Base-by-base conservation (phyloP, 2,888 invertebrate species). In the Mechanitis mazaeus region DNA sequence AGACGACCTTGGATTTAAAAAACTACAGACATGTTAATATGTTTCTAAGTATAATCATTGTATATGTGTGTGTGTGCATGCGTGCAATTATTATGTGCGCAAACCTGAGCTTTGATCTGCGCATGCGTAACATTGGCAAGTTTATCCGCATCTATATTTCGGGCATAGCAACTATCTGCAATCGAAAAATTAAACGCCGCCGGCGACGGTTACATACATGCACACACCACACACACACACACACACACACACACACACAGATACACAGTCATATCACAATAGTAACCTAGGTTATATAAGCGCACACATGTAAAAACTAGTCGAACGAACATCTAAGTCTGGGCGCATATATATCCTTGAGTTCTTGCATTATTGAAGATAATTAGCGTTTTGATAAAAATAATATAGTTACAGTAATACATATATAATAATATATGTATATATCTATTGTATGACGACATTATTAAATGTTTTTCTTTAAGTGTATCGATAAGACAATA, bases 111-210 rank as follows among this genome's bases (percentile, higher is more conserved):
- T 58, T 64, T 58, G 66, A 64, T 64, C 60, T 64, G 58, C 73
- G 75, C 75, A 79, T 78, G 76, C 78, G 79, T 79, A 77, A 77
- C 78, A 80, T 81, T 80, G 82, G 80, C 77, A 83, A 81, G 80
- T 84, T 81, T 81, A 83, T 87, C 80, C 83, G 85, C 75, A 78
- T 79, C 79, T 65, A 79, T 86, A 88, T 89, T 90, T 90, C 78
- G 85, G 87, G 86, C 87, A 84, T 89, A 77, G 89, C 83, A 88
- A 89, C 89, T 78, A 79, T 85, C 77, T 85, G 83, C 85, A 85
- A 83, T 84, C 83, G 83, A 86, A 87, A 87, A 87, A 84, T 77
- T 83, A 77, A 78, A 77, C 75, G 79, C 75, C 84, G 81, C 72
- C 81, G 78, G 74, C 76, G 79, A 64, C 71, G 65, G 66, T 61